Conservation (phyloP, 2,113 vertebrate genomes). For the Chinchilla lanigera region DNA sequence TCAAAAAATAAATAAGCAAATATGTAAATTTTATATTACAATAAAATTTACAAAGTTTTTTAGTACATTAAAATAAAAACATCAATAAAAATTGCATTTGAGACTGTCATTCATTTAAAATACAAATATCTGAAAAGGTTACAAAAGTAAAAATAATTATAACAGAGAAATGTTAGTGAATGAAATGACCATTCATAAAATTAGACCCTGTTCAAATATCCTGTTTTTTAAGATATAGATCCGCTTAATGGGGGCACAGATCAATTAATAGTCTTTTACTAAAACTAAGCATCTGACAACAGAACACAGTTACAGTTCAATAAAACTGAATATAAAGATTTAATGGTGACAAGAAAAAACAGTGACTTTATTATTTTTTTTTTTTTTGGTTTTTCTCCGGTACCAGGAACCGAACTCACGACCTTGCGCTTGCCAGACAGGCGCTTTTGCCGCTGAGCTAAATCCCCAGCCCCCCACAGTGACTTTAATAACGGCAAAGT, state of each 20-base stretch:
- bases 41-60: neutral
- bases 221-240: neutral
- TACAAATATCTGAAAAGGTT: neutral
- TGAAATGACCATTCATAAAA: constrained; percentile 40
- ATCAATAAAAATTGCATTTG: neutral
- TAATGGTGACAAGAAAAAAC: neutral
- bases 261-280: neutral
- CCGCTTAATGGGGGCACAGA: neutral
- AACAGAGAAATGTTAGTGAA: neutral
- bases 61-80: constrained; percentile 50
- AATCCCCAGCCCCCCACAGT: too few relatives aligned
- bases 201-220: neutral
- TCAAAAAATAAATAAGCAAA: neutral
- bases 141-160: neutral
- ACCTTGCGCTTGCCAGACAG: too few relatives aligned
- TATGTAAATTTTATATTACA: neutral
- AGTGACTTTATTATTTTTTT: too few relatives aligned
- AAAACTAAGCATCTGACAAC: neutral
- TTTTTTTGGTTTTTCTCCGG: too few relatives aligned
- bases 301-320: neutral
- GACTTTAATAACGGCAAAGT: neutral
- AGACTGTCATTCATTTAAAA: neutral
- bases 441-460: too few relatives aligned
- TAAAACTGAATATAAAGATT: constrained; percentile 32
- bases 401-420: too few relatives aligned